A percentile compares a stretch with the other conserved stretches of the same genome.
These are phyloP conservation scores for Chrysina gloriosa DNA, from an alignment of 2,888 invertebrate species.

Conservation along the genomic window DNA sequence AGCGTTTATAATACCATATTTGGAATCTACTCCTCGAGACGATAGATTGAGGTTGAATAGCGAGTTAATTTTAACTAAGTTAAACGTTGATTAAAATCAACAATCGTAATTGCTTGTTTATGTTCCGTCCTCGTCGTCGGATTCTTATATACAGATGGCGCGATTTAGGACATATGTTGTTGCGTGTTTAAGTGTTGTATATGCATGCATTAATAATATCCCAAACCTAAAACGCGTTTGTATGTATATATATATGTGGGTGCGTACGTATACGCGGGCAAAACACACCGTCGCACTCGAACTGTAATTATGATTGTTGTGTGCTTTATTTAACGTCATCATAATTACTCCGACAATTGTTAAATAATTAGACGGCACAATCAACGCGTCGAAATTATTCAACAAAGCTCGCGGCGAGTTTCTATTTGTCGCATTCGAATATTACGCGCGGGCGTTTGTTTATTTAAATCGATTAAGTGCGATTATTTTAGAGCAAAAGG, in stretches of 20 bases:
- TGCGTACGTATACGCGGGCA: background rate
- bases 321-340: conserved; percentile 29
- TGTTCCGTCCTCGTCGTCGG: conserved; percentile 9
- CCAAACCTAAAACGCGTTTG: no score
- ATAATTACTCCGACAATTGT: conserved; percentile 26
- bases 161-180: background rate
- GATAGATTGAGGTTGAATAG: no score
- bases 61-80: conserved; percentile 41
- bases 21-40: no score
- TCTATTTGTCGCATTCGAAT: no score
- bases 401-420: no score
- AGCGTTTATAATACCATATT: no score
- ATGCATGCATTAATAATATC: no score
- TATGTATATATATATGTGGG: no score
- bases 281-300: conserved; percentile 7
- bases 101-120: conserved; percentile 40
- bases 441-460: no score
- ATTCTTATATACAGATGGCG: background rate
- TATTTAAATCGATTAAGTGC: no score
- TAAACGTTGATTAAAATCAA: conserved; percentile 43
- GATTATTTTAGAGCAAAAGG: no score
- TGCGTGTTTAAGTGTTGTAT: background rate
- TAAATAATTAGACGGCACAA: conserved; percentile 45
- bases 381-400: conserved; percentile 11
- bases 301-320: conserved; percentile 26